Base-by-base conservation (phyloP, 1,140 invertebrate genomes). In the Euwallacea fornicatus region DNA sequence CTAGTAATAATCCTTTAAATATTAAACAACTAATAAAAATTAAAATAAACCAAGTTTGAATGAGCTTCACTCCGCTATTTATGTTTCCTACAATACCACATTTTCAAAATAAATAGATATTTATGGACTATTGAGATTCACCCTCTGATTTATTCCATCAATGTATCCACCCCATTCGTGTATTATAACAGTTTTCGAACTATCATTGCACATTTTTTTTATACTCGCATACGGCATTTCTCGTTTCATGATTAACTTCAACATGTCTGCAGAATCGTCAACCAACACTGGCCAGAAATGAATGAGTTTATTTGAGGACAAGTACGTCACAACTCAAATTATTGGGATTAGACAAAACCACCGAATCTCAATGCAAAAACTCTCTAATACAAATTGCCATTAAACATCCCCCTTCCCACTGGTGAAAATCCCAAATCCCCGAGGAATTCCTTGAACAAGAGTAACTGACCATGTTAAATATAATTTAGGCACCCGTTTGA, bases 111-210 rank as follows among this genome's bases (percentile, higher is more conserved):
- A 69, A 69, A 69, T 69, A 69, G 67, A 69, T 69, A 69, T 69
- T 69, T 69, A 69, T 69, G 67, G 62, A 69, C 67, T 69, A 69
- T 69, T 62, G 67, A 69, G 61, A 69, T 69, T 69, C 67, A 69
- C 67, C 67, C 67, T 62, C 67, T 69, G 59, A 69, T 61, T 69
- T 62, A 62, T 69, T 62, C 46, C 15, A 61, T 54, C 44, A 43
- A 69, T 69, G 16, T 41, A 42, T 60, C 55, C 67, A 62, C 67
- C 67, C 60, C 42, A 54, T 62, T 46, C 42, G 60, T 43, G 46
- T 41, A 7, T 54, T 59, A 62, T 53, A 42, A 43, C 59, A 69
- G 67, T 69, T 69, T 69, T 69, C 42, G 67, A 21, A 62, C 0
- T 61, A 47, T n/a, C 59, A 11, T 15, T 33, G 11, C 67, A 59